phyloP scores from a whole-genome alignment of 2,113 vertebrate genomes.

The Brachionichthys hirsutus region DNA sequence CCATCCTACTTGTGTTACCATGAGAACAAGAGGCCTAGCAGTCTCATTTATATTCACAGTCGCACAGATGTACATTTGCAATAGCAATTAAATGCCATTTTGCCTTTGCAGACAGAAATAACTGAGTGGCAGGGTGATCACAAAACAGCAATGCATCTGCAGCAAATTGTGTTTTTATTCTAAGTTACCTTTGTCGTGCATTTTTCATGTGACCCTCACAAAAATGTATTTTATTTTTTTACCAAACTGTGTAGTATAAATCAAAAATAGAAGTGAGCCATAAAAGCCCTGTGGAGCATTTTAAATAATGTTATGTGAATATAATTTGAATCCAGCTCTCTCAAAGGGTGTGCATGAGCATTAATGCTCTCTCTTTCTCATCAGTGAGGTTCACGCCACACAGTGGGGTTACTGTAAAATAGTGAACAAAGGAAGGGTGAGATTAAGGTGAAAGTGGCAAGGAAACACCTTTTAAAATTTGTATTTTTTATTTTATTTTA shows the following conservation, averaged over 20 bases:
- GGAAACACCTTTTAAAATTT: conserved; percentile 17
- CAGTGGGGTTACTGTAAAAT: conserved; percentile 21
- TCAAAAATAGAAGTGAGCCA: conserved; percentile 41
- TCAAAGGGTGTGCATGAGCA: conserved; percentile 23
- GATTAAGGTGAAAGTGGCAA: conserved; percentile 38
- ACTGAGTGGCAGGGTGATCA: conserved; percentile 23
- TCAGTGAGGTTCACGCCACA: conserved; percentile 39
- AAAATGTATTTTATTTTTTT: conserved; percentile 41
- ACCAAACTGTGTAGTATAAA: conserved; percentile 22
- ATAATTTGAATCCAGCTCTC: conserved; percentile 47
- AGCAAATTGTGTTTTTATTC: conserved; percentile 33
- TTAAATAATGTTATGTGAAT: conserved; percentile 56
- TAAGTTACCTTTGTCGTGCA: conserved; percentile 35
- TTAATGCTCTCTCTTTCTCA: conserved; percentile 40
- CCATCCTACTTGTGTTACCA: conserved; percentile 72
- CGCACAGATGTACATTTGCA: conserved; percentile 71
- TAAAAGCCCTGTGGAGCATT: conserved; percentile 45
- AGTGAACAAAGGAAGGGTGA: conserved; percentile 17
- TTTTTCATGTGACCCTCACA: conserved; percentile 39
- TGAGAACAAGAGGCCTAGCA: conserved; percentile 70
- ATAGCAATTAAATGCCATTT: conserved; percentile 70
- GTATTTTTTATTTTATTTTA: conserved; percentile 9
- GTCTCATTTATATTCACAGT: conserved; percentile 74
- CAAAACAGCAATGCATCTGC: conserved; percentile 23
- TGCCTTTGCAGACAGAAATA: conserved; percentile 46